Evolutionary conservation across 2,797 vertebrate genomes (phyloP), one percentile per base, ranked within the genome.

Genomic region (Tenualosa thibaudeaui): DNA sequence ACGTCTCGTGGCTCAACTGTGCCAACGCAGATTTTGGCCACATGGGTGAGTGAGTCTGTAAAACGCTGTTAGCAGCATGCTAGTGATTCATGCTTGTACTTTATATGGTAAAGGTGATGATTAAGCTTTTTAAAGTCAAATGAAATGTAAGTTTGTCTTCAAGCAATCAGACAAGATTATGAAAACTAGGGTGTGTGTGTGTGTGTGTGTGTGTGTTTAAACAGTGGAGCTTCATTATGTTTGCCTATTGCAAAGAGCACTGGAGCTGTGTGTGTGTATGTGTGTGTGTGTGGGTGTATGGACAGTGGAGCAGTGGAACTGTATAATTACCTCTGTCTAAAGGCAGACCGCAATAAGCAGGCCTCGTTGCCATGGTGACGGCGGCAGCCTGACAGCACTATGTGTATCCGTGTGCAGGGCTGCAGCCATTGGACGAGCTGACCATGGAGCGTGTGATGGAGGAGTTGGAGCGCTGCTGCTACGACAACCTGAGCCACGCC

Each of bases 401-500:
- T 37, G 24, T 26, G 12, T 60, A 10, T 62, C 12, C 31, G 51
- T 26, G 54, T 85, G 5, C 86, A 99, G 98, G 97, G 10, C 91
- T 98, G 93, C 94, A 96, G 0, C 93, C 90, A 81, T 88, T 99
- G 81, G 98, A 99, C 0, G 98, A 99, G 90, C 95, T 94, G 89
- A 97, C 96, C 17, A 98, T 98, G 98, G 98, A 99, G 90, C 93
- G 95, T 17, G 96, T 95, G 62, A 94, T 99, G 93, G 98, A 99
- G 93, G 97, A 97, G 90, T 97, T 99, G 49, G 98, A 99, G 84
- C 96, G 94, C 84, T 91, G 94, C 68, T 99, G 98, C 93, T 95
- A 97, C 0, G 98, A 99, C 37, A 98, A 97, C 90, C 98, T 99
- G 98, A 97, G 92, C n/a, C 98, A 98, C 0, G 98, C 98, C 84